Evolutionary conservation across 2,888 invertebrate genomes (phyloP).

Genomic region (Parasteatoda lunata): DNA sequence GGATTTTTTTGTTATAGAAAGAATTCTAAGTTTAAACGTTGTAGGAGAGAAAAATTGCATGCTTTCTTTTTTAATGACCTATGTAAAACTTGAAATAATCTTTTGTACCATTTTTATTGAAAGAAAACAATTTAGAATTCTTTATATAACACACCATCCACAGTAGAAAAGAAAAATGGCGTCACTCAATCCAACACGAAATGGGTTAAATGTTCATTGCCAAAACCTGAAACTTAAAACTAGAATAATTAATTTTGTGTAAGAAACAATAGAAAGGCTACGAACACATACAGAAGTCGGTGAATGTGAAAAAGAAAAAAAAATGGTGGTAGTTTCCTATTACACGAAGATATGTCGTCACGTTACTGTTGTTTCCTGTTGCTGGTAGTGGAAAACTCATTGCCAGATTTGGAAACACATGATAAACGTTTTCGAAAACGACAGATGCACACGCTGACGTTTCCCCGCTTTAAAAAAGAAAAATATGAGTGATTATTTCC

Average conservation of each 20-base stretch:
- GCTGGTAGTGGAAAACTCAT: constrained; percentile 45
- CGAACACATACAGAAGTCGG: constrained; percentile 43
- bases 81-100: too few species aligned
- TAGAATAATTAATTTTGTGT: constrained; percentile 59
- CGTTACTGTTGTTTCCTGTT: constrained; percentile 66
- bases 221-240: constrained; percentile 59
- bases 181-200: constrained; percentile 61
- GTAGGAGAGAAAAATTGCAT: too few species aligned
- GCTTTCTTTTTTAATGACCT: too few species aligned
- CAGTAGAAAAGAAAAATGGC: constrained; percentile 35
- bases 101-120: not conserved
- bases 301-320: constrained; percentile 31
- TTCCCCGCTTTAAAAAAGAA: constrained; percentile 29
- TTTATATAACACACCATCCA: not conserved
- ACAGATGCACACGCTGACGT: constrained; percentile 59
- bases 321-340: constrained; percentile 51
- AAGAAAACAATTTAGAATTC: constrained; percentile 3
- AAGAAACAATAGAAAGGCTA: constrained; percentile 53
- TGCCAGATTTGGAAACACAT: constrained; percentile 46
- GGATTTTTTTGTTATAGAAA: too few species aligned
- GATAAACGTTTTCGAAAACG: constrained; percentile 57
- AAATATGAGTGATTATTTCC: constrained; percentile 66
- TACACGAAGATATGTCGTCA: constrained; percentile 63
- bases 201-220: constrained; percentile 63
- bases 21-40: too few species aligned